Base-by-base conservation (phyloP, 2,888 invertebrate species). In the Rhorus exstirpatorius region DNA sequence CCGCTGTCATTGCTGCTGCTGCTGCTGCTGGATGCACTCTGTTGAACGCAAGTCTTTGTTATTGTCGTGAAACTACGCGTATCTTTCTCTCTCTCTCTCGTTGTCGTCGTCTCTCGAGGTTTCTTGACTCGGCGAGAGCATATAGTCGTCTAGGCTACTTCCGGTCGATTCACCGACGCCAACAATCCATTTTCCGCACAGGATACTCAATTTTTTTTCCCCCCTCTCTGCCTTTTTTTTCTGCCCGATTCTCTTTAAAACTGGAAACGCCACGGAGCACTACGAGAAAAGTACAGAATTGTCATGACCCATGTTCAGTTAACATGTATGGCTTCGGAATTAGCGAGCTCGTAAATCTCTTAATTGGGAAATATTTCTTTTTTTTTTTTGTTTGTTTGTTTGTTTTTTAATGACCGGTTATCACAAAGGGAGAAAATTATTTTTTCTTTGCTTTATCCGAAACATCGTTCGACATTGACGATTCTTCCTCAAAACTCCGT, bases 111-210 rank as follows among this genome's bases (percentile, higher is more conserved):
- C 38, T n/a, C 24, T 6, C 26, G 12, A 58, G 58, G 58, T 46
- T 41, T 70, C 71, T 67, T 67, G 72, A 65, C 46, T 67, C 51
- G 24, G n/a, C 17, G 60, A 31, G 72, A 61, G 79, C n/a, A n/a
- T n/a, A n/a, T n/a, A 61, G 44, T 41, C 31, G 74, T 79, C 74
- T 74, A 74, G 74, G 67, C 74, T 53, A 53, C 68, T 74, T 74
- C 79, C 79, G 26, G 74, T 74, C 44, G 74, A 74, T 74, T 79
- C 79, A 74, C 65, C 61, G 71, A 71, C 63, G 63, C 58, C 71
- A 68, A 55, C 55, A 24, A 19, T 53, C 38, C 24, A 19, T 65
- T 75, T 75, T 75, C 65, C 55, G 35, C 21, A 49, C 41, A 21
- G 65, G 44, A 55, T 35, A n/a, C 24, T 51, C 24, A 35, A 4